Base-by-base conservation (phyloP, 2,113 vertebrate genomes). In the Nycticryphes semicollaris region DNA sequence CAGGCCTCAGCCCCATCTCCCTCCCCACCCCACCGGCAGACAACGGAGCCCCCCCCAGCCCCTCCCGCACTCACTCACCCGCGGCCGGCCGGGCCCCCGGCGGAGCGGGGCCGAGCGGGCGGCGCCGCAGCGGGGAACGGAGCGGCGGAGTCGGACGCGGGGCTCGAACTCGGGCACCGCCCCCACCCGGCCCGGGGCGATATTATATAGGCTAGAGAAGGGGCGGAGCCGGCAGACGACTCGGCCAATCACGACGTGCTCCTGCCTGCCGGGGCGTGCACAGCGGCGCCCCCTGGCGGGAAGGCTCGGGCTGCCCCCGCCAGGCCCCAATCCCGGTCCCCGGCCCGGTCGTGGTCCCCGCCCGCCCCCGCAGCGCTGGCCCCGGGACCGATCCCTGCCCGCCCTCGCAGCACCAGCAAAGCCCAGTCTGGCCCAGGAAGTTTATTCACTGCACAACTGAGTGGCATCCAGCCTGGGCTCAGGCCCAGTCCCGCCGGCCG, bases 401-500 rank as follows among this genome's bases (percentile, higher is more conserved):
- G 2, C 7, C 37, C 41, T 28, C 19, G 5, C 45, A 48, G 69
- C 84, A 11, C 67, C 63, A 37, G 54, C 74, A 35, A 27, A 85
- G 30, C 35, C 45, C 10, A 3, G 35, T 53, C 41, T 20, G 11
- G 53, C 12, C 13, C 18, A 19, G 11, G 50, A 31, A 45, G 35
- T 91, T 95, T 97, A 95, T 96, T 96, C 53, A 69, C 37, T 9
- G 10, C 56, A 9, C 21, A 45, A 10, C n/a, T 35, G 14, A 57
- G 12, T 6, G 0, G 16, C 45, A 28, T 25, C 21, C 9, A 1
- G 20, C 15, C 48, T 9, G 8, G 30, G 25, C 22, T 98, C 95
- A 97, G 48, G 92, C 89, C 88, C 97, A 90, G 64, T 98, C 97
- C 24, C 95, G 94, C 14, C 84, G 95, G 5, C 57, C 70, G 1